Evolutionary conservation across 1,140 invertebrate species (phyloP).

Genomic region (Temnothorax longispinosus): DNA sequence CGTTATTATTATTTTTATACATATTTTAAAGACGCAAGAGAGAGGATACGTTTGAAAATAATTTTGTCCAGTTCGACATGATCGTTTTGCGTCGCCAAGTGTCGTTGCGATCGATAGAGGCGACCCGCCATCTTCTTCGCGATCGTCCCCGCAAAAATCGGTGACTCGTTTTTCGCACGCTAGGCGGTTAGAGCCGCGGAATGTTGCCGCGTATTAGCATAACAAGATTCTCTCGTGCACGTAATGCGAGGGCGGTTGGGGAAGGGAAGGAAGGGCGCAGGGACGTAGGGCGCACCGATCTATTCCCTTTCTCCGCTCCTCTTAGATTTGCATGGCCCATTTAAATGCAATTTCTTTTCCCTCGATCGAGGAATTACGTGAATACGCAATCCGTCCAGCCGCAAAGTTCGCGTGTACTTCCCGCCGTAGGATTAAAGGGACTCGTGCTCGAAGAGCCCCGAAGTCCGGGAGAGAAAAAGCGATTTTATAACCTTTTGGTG

Average conservation of each 20-base stretch:
- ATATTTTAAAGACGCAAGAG: background rate
- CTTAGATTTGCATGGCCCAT: conserved; percentile 75
- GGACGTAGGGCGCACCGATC: conserved; percentile 40
- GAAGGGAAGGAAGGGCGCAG: background rate
- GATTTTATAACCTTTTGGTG: background rate
- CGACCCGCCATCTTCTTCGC: conserved; percentile 33
- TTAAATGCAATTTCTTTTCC: conserved; percentile 77
- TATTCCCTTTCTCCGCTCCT: background rate
- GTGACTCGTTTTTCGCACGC: conserved; percentile 63
- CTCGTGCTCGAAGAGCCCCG: conserved; percentile 25
- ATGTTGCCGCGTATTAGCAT: conserved; percentile 71
- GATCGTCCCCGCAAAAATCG: conserved; percentile 52
- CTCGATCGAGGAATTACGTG: conserved; percentile 75
- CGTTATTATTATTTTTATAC: background rate
- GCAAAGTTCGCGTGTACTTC: conserved; percentile 29
- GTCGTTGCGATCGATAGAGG: conserved; percentile 41
- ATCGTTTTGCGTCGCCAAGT: conserved; percentile 30
- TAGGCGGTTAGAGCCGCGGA: conserved; percentile 48
- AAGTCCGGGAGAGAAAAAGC: background rate
- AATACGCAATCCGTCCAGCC: conserved; percentile 69
- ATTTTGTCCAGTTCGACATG: background rate
- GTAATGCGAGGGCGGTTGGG: conserved; percentile 51
- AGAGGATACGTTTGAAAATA: background rate
- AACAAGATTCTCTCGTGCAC: conserved; percentile 72
- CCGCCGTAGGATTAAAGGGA: conserved; percentile 57